Evolutionary conservation across 2,113 vertebrate genomes (phyloP).

Genomic region (Casuarius casuarius): DNA sequence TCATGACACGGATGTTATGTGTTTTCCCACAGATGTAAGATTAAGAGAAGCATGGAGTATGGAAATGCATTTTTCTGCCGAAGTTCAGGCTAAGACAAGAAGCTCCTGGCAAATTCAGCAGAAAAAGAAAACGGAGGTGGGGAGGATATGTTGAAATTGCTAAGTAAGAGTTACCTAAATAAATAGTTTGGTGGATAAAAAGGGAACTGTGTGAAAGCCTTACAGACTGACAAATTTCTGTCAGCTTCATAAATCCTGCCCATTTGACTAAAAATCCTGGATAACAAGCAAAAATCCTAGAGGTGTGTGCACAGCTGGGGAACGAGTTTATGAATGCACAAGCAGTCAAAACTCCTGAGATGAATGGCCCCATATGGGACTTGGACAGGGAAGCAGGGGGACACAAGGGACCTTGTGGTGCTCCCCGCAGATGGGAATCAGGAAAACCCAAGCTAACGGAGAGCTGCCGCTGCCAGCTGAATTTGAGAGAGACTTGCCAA

Average conservation of each 20-base stretch:
- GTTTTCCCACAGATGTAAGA: background rate
- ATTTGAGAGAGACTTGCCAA: background rate
- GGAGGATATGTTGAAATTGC: background rate
- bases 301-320: background rate
- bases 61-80: background rate
- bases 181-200: background rate
- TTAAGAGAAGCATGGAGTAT: background rate
- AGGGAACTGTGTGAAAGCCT: background rate
- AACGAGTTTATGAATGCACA: background rate
- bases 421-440: background rate
- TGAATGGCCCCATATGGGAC: accelerated
- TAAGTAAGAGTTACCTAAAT: background rate
- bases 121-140: background rate
- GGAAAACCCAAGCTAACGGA: background rate
- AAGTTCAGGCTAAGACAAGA: background rate
- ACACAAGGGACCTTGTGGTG: accelerated
- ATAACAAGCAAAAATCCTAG: background rate
- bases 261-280: background rate
- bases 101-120: background rate
- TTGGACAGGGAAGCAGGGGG: background rate
- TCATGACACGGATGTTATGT: accelerated
- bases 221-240: background rate
- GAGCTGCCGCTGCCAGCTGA: background rate
- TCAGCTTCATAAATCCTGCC: background rate
- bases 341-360: background rate